Percentiles rank a stretch among this genome's conserved stretches.
These are phyloP conservation scores for Macrotis lagotis DNA, from an alignment of 2,113 vertebrate genomes.

Conservation along the genomic window DNA sequence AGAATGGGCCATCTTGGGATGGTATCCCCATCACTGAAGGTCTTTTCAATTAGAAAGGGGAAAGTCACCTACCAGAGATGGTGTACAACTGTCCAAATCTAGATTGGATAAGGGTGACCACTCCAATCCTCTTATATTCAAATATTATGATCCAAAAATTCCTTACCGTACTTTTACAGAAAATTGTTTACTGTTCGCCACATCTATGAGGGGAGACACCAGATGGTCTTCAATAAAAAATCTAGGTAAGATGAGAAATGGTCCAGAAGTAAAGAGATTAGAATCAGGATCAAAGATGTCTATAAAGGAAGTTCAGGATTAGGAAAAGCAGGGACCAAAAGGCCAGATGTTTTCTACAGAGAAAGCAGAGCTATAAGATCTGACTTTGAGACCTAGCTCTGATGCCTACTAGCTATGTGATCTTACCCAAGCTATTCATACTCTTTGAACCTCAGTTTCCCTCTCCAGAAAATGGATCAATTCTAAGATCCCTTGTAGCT, in stretches of 20 bases:
- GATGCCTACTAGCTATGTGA: not conserved
- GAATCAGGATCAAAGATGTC: not conserved
- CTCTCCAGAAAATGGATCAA: not conserved
- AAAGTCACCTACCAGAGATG: not conserved
- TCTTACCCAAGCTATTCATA: not conserved
- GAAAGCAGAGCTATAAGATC: not conserved
- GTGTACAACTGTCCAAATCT: not conserved
- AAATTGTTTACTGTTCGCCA: slow-evolving; percentile 75
- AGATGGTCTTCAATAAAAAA: slow-evolving; percentile 16
- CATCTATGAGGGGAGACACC: slow-evolving; percentile 25
- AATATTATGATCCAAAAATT: not conserved
- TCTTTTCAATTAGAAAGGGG: too few relatives aligned
- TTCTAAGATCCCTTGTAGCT: not conserved
- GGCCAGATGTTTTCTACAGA: not conserved
- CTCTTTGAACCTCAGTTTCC: not conserved
- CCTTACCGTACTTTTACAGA: slow-evolving; percentile 60
- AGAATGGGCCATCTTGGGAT: not conserved
- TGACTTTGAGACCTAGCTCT: not conserved
- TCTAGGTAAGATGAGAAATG: rapidly evolving
- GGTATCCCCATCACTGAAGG: too few relatives aligned
- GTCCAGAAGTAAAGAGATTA: not conserved
- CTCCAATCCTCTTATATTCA: not conserved
- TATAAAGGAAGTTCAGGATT: not conserved
- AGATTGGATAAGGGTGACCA: not conserved
- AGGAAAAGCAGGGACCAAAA: not conserved